These are phyloP conservation scores for Myopa testacea DNA, from an alignment of 2,888 invertebrate genomes.

Conservation along the genomic window DNA sequence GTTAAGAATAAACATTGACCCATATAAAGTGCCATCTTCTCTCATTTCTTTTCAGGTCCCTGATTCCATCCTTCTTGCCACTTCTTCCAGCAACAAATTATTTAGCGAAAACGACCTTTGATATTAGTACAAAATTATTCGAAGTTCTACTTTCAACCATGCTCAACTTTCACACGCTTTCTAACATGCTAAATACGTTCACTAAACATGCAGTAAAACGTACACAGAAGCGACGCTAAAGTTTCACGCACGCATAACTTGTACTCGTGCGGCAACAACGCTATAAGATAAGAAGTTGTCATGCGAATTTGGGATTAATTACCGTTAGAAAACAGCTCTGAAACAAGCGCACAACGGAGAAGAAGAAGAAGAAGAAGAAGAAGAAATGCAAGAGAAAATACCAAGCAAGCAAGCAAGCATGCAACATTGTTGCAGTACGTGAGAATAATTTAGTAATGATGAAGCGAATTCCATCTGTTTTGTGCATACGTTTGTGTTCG, in stretches of 20 bases:
- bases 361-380: background rate
- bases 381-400: background rate
- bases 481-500: background rate
- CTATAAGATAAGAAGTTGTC: constrained; percentile 31
- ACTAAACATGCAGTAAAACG: too few relatives aligned
- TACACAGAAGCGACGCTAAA: background rate
- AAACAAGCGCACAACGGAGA: constrained; percentile 17
- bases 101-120: too few relatives aligned
- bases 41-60: too few relatives aligned
- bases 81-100: too few relatives aligned
- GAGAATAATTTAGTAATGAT: background rate
- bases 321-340: constrained; percentile 7
- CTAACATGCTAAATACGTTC: too few relatives aligned
- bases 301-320: constrained; percentile 37
- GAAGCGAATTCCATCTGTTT: background rate
- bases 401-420: background rate
- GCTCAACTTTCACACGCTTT: too few relatives aligned
- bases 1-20: too few relatives aligned
- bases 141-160: too few relatives aligned
- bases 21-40: too few relatives aligned
- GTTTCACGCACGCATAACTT: background rate
- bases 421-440: constrained; percentile 7
- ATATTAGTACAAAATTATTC: too few relatives aligned
- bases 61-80: too few relatives aligned
- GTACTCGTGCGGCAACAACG: constrained; percentile 3